phyloP scores from a whole-genome alignment of 1,140 invertebrate genomes.

The Pectinophora gossypiella region DNA sequence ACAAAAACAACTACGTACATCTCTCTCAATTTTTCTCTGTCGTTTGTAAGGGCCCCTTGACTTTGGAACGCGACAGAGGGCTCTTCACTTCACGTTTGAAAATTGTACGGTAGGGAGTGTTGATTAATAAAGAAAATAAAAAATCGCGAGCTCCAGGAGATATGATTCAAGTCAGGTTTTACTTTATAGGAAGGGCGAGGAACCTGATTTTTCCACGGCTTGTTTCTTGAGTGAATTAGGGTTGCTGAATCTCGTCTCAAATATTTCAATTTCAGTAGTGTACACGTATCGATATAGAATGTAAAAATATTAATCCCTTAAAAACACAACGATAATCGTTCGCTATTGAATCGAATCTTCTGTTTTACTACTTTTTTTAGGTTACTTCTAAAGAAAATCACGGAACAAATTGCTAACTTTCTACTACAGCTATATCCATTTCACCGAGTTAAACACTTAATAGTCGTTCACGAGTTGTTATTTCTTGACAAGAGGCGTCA shows the following conservation, averaged over 20 bases:
- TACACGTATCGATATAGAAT: too few species aligned
- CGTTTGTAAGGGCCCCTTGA: conserved; percentile 34
- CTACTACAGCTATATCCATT: too few species aligned
- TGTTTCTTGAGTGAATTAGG: too few species aligned
- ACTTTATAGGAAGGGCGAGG: not conserved
- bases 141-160: conserved; percentile 25
- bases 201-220: not conserved
- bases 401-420: too few species aligned
- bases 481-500: conserved; percentile 57
- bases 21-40: conserved; percentile 52
- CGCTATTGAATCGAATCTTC: too few species aligned
- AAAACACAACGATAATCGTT: too few species aligned
- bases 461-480: conserved; percentile 26
- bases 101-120: conserved; percentile 46
- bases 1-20: conserved; percentile 8
- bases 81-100: conserved; percentile 42
- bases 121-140: conserved; percentile 66
- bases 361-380: too few species aligned
- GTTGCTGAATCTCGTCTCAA: too few species aligned
- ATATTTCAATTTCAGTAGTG: too few species aligned
- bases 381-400: too few species aligned
- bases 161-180: conserved; percentile 28
- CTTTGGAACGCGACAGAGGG: conserved; percentile 44
- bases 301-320: too few species aligned
- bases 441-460: conserved; percentile 9